Evolutionary conservation across 1,140 invertebrate genomes (phyloP).

Genomic region (Anagrus nilaparvatae): DNA sequence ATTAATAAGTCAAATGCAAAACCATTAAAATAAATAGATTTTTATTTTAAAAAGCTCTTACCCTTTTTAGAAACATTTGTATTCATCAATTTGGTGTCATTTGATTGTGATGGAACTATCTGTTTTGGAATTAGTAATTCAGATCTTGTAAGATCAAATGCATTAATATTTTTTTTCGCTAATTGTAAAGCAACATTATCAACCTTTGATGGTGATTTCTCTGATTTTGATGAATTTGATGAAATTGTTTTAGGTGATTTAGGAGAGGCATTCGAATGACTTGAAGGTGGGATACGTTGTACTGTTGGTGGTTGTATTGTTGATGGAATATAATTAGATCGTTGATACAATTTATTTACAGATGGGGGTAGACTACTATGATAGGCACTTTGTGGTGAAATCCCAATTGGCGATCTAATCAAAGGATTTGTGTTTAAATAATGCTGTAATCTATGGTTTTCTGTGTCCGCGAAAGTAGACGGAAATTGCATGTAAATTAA

Average conservation of each 20-base stretch:
- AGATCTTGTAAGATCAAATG: constrained; percentile 5
- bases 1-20: too few relatives aligned
- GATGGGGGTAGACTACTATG: constrained; percentile 38
- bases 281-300: constrained; percentile 36
- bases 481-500: constrained; percentile 39
- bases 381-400: constrained; percentile 36
- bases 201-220: constrained; percentile 8
- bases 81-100: neutral
- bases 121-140: neutral
- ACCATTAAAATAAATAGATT: too few relatives aligned
- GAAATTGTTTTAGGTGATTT: constrained; percentile 30
- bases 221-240: constrained; percentile 11
- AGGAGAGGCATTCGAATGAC: constrained; percentile 24
- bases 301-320: constrained; percentile 28
- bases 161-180: constrained; percentile 13
- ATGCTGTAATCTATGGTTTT: too few relatives aligned
- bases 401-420: constrained; percentile 31
- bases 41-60: too few relatives aligned
- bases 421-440: constrained; percentile 30
- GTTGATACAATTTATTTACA: constrained; percentile 37
- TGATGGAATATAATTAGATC: constrained; percentile 30
- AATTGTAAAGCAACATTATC: constrained; percentile 21
- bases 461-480: constrained; percentile 34
- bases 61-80: too few relatives aligned
- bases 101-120: constrained; percentile 11